Evolutionary conservation across 1,140 invertebrate species (phyloP), one percentile per base, ranked within the genome.

Genomic region (Melanaphis sacchari): DNA sequence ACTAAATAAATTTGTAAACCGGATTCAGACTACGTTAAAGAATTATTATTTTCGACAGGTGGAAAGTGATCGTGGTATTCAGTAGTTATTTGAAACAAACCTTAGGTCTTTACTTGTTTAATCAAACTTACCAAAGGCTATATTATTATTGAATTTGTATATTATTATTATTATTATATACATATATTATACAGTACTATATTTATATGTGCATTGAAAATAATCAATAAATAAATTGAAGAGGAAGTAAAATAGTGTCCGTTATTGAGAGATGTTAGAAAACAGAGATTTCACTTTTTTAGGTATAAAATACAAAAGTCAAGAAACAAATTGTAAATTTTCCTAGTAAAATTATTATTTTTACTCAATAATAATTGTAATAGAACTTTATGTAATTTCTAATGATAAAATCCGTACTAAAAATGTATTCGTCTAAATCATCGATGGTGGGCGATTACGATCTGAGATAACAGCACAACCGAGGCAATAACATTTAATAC

Each of bases 401-500:
- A 82, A 82, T 24, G 31, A 76, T 76, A 15, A 76, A 76, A n/a
- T 76, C 59, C 36, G 36, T 38, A 24, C 36, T 22, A 84, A 84
- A 40, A 84, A 84, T 41, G 22, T 41, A 84, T 84, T 76, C 31
- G 31, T n/a, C 59, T 76, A 76, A 18, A 76, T n/a, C n/a, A 76
- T 76, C n/a, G 59, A 76, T n/a, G n/a, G 59, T n/a, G 31, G 31
- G n/a, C 15, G 59, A 76, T 76, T 76, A 76, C 59, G 59, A 76
- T 76, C 59, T 76, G 31, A n/a, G 59, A 76, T n/a, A 76, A 76
- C 15, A 76, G 15, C 59, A 76, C 59, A 76, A n/a, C 59, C 31
- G 59, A 76, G n/a, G 59, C 59, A 76, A n/a, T 76, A 76, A 76
- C 59, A 76, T 76, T 76, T 76, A 76, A 76, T 76, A 84, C 24